Base-by-base conservation (phyloP, 2,888 invertebrate species). In the Eupelmus urozonus region DNA sequence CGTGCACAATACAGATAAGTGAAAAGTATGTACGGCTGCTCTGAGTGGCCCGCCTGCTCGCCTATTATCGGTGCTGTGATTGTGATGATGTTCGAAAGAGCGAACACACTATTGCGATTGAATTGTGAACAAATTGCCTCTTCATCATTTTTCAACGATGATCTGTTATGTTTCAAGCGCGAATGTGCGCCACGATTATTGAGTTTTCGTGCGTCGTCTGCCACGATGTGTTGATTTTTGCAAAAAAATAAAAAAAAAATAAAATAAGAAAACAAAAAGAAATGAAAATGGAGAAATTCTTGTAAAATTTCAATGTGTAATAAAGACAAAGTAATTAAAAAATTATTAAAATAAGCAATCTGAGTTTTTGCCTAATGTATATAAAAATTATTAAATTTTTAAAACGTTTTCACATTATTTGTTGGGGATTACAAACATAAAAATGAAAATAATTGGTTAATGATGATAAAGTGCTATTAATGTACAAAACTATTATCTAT, bases 11-110 rank as follows among this genome's bases (percentile, higher is more conserved):
- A n/a, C n/a, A 11, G 42, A n/a, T 18, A 20, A 57, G 51, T 13
- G 59, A 27, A 57, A 25, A 55, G 20, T 9, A 62, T 40, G 53
- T 62, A 20, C 42, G 34, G 42, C 40, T 67, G 49, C 60, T 51
- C 53, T n/a, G 27, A 42, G 63, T 45, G 57, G 25, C 16, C 53
- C 25, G 23, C 51, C 29, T 53, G 57, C 51, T 55, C 34, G 74
- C 65, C 72, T 77, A 71, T 53, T 77, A 71, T 74, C 65, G 77
- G 77, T 80, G 77, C 80, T 80, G 77, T 80, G 77, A 80, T 80
- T 80, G 74, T 66, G 73, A 76, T 73, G 63, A 59, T 63, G 66
- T 59, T 59, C 75, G 62, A 59, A 25, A n/a, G 49, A 65, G 29
- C 53, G 71, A 71, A 55, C 34, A 51, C 67, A 57, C 51, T 27